Conservation (phyloP, 2,797 vertebrate genomes). For the Erithacus rubecula region DNA sequence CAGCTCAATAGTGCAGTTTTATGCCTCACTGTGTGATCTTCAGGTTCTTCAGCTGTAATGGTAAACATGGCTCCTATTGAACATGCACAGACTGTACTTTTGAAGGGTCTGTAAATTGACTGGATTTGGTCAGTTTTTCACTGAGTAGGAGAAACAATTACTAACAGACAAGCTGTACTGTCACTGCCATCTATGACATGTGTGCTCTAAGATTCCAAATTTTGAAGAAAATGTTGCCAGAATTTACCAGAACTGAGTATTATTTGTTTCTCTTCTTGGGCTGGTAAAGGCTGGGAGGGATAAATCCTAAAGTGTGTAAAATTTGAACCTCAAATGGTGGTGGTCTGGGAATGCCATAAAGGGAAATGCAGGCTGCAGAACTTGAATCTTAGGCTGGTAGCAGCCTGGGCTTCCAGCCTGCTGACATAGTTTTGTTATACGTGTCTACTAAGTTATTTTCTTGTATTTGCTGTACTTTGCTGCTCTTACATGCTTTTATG, state of each 20-base stretch:
- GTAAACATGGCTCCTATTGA: neutral
- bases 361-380: neutral
- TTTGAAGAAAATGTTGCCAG: neutral
- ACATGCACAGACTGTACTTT: neutral
- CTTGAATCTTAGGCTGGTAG: neutral
- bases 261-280: neutral
- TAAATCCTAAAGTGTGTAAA: neutral
- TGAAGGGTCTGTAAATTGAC: neutral
- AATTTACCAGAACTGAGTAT: neutral
- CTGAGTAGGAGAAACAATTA: neutral
- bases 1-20: neutral
- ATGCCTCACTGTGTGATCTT: neutral
- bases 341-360: neutral
- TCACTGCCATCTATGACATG: neutral
- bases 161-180: neutral
- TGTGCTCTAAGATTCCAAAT: neutral
- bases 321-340: neutral
- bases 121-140: neutral
- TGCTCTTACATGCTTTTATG: neutral
- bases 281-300: neutral
- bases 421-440: neutral
- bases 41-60: neutral
- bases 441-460: neutral
- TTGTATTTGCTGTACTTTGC: neutral
- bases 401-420: neutral